Evolutionary conservation across 2,113 vertebrate species (phyloP).

Genomic region (Podarcis cretensis): DNA sequence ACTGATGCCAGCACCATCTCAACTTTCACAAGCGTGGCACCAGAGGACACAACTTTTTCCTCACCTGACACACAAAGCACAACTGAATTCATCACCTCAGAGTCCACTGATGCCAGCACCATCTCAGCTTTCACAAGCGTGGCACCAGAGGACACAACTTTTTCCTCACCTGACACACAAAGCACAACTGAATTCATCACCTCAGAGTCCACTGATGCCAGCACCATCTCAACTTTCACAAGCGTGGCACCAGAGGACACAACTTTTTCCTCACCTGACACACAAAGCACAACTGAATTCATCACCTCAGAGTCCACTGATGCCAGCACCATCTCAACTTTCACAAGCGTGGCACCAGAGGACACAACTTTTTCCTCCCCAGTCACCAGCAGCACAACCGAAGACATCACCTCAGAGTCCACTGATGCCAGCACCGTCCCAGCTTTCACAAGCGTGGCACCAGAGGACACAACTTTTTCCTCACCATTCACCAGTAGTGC

Average conservation of each 20-base stretch:
- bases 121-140: background rate
- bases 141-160: background rate
- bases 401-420: background rate
- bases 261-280: accelerated
- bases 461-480: no score
- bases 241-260: background rate
- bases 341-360: background rate
- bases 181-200: accelerated
- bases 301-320: no score
- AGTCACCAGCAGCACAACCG: accelerated
- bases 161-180: accelerated
- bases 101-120: background rate
- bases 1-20: no score
- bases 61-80: background rate
- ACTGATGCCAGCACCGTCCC: background rate
- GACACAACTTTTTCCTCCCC: background rate
- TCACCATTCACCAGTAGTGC: no score
- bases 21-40: accelerated
- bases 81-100: background rate
- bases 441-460: background rate
- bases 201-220: no score
- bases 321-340: background rate
- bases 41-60: no score
- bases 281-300: no score
- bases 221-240: no score